Conservation (phyloP, 1,140 invertebrate genomes). For the Aphaenogaster rudis region DNA sequence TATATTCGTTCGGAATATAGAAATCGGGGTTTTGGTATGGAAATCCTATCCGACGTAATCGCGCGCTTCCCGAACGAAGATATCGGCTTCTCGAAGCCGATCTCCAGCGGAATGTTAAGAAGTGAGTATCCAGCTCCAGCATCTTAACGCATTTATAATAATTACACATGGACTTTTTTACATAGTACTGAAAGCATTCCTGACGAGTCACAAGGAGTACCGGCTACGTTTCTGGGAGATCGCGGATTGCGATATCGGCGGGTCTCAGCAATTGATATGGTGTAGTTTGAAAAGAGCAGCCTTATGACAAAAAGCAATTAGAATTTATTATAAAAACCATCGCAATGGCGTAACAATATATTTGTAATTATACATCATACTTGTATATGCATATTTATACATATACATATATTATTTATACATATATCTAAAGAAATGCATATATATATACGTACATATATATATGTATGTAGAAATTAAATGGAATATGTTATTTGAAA, state of each 20-base stretch:
- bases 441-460: slow-evolving; percentile 10
- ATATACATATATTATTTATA: slow-evolving; percentile 33
- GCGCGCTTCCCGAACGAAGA: slow-evolving; percentile 69
- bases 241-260: slow-evolving; percentile 77
- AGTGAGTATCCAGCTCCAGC: slow-evolving; percentile 39
- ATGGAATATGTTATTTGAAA: slow-evolving; percentile 54
- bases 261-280: slow-evolving; percentile 75
- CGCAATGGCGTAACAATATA: slow-evolving; percentile 67
- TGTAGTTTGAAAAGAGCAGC: slow-evolving; percentile 63
- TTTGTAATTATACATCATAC: slow-evolving; percentile 59
- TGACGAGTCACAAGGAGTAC: slow-evolving; percentile 67
- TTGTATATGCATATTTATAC: slow-evolving; percentile 57
- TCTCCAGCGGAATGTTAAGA: slow-evolving; percentile 71
- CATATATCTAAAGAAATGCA: slow-evolving; percentile 32
- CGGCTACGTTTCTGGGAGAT: slow-evolving; percentile 78
- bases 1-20: slow-evolving; percentile 74
- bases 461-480: slow-evolving; percentile 57
- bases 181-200: slow-evolving; percentile 71
- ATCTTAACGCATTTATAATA: background rate
- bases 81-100: slow-evolving; percentile 75
- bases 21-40: slow-evolving; percentile 69
- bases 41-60: slow-evolving; percentile 66
- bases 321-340: slow-evolving; percentile 70
- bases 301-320: slow-evolving; percentile 58
- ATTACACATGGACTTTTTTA: background rate